A percentile compares a stretch with the other conserved stretches of the same genome.
These are phyloP conservation scores for Sebastes melanostomus DNA, from an alignment of 2,797 vertebrate species.

Conservation along the genomic window DNA sequence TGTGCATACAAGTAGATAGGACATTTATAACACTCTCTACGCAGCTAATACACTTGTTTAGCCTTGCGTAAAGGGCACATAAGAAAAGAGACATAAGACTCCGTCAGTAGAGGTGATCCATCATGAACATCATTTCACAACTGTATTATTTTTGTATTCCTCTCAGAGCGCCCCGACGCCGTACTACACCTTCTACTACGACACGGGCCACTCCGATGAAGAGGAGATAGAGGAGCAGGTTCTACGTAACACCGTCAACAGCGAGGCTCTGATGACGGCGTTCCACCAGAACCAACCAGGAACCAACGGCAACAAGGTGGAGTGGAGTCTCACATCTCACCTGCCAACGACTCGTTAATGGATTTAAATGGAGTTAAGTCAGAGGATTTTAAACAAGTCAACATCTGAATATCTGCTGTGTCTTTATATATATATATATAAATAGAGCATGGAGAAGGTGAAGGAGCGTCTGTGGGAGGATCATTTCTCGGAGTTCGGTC, in stretches of 20 bases:
- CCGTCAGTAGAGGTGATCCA: too few species aligned
- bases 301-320: slow-evolving; percentile 69
- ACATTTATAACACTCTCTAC: not conserved
- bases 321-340: slow-evolving; percentile 2
- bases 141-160: not conserved
- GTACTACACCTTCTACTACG: slow-evolving; percentile 84
- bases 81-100: not conserved
- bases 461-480: slow-evolving; percentile 91
- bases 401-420: not conserved
- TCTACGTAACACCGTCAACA: slow-evolving; percentile 79
- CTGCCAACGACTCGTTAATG: too few species aligned
- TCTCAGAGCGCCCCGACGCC: slow-evolving; percentile 70
- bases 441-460: slow-evolving; percentile 85
- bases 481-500: slow-evolving; percentile 91
- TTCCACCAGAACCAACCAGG: slow-evolving; percentile 81
- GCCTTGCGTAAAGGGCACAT: not conserved
- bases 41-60: not conserved
- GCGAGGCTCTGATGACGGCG: slow-evolving; percentile 84
- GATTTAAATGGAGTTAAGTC: too few species aligned
- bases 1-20: not conserved
- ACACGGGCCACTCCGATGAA: slow-evolving; percentile 67
- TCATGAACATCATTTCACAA: not conserved
- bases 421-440: not conserved
- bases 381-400: not conserved
- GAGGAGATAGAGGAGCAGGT: slow-evolving; percentile 78